phyloP scores from a whole-genome alignment of 2,113 vertebrate species.

The Charina bottae region DNA sequence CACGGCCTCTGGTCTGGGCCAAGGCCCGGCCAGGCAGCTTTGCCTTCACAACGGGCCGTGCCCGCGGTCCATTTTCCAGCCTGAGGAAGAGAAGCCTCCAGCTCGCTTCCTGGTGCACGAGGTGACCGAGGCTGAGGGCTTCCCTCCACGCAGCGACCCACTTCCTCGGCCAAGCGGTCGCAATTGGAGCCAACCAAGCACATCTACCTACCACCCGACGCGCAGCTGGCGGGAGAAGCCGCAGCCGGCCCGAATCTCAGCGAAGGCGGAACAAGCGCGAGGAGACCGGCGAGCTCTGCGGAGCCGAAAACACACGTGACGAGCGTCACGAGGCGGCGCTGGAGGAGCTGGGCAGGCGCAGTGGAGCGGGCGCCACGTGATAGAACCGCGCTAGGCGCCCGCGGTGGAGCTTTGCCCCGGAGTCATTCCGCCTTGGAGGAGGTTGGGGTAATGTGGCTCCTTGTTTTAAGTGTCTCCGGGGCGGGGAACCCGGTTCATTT shows the following conservation, averaged over 20 bases:
- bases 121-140: neutral
- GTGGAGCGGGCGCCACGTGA: too few relatives aligned
- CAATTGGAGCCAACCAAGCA: too few relatives aligned
- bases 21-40: neutral
- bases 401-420: neutral
- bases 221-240: neutral
- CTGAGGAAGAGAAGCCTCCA: neutral
- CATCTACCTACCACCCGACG: neutral
- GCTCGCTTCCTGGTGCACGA: neutral
- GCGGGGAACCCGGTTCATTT: neutral
- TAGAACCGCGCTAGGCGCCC: accelerated
- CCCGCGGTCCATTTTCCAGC: neutral
- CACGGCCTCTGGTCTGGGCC: neutral
- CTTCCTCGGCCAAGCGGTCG: neutral
- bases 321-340: neutral
- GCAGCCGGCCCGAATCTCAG: neutral
- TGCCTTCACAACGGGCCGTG: too few relatives aligned
- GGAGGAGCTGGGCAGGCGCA: neutral
- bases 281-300: neutral
- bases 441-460: neutral
- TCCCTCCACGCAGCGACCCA: neutral
- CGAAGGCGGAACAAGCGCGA: neutral
- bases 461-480: too few relatives aligned
- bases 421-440: neutral
- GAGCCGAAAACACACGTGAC: constrained; percentile 5